These are phyloP conservation scores for Linnaemya vulpina DNA, from an alignment of 2,888 invertebrate species.

Conservation along the genomic window DNA sequence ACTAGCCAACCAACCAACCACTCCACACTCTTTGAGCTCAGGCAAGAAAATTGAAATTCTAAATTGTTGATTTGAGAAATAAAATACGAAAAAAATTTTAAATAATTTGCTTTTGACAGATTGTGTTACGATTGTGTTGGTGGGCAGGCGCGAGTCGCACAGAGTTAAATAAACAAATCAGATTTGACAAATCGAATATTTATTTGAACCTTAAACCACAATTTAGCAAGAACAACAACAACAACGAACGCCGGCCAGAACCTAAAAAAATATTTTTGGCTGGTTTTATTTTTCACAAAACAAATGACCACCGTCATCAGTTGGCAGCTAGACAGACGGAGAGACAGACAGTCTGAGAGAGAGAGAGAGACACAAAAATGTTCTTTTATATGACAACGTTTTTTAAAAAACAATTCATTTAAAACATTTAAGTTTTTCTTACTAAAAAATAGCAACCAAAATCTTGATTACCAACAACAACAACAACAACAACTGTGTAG, in stretches of 20 bases:
- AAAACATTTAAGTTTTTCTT: slow-evolving; percentile 55
- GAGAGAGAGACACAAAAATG: slow-evolving; percentile 17
- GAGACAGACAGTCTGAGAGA: not conserved
- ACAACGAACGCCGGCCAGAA: slow-evolving; percentile 12
- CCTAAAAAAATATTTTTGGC: slow-evolving; percentile 23
- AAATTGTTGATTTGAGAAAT: slow-evolving; percentile 26
- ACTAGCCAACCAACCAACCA: slow-evolving; percentile 8
- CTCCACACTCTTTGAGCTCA: slow-evolving; percentile 29
- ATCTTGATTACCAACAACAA: slow-evolving; percentile 58
- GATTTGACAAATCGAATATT: slow-evolving; percentile 69
- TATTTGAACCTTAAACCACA: slow-evolving; percentile 65
- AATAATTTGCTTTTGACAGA: slow-evolving; percentile 52
- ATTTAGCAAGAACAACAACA: not conserved
- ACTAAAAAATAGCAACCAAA: slow-evolving; percentile 32
- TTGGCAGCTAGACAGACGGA: slow-evolving; percentile 4
- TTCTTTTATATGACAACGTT: slow-evolving; percentile 41
- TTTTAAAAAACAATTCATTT: slow-evolving; percentile 54
- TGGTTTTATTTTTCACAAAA: slow-evolving; percentile 58
- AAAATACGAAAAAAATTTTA: not conserved
- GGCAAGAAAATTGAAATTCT: slow-evolving; percentile 5
- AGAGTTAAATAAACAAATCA: slow-evolving; percentile 64
- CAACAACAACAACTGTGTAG: not conserved
- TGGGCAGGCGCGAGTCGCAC: slow-evolving; percentile 47
- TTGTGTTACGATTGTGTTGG: slow-evolving; percentile 54
- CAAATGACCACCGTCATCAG: slow-evolving; percentile 39